A percentile compares a stretch with the other conserved stretches of the same genome.
phyloP scores from a whole-genome alignment of 2,113 vertebrate genomes.

The Phrynosoma platyrhinos region DNA sequence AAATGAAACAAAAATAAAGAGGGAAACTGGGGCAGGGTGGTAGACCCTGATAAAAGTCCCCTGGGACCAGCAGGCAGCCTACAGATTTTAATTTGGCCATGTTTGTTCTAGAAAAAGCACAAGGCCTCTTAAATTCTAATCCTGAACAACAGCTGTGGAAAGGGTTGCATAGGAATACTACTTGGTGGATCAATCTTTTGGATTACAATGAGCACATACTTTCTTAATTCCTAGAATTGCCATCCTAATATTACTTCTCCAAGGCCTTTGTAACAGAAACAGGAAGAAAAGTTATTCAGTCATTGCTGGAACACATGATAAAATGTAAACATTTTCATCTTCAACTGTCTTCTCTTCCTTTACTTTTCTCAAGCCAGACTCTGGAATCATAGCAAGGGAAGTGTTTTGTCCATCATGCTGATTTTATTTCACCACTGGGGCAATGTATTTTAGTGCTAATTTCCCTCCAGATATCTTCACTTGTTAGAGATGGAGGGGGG shows the following conservation, averaged over 20 bases:
- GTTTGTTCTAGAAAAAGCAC: too few species aligned
- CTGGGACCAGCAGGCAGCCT: too few species aligned
- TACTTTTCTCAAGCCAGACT: slow-evolving; percentile 5
- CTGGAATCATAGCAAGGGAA: slow-evolving; percentile 21
- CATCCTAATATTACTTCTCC: not conserved
- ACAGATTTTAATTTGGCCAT: too few species aligned
- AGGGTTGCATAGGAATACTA: not conserved
- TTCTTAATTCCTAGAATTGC: not conserved
- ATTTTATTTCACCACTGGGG: slow-evolving; percentile 31
- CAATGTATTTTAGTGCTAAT: slow-evolving; percentile 39
- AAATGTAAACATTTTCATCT: slow-evolving; percentile 39
- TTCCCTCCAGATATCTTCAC: slow-evolving; percentile 10
- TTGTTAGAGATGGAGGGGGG: slow-evolving; percentile 14
- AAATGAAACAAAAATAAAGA: too few species aligned
- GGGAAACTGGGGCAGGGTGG: too few species aligned
- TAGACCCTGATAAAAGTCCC: too few species aligned
- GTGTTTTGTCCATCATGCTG: slow-evolving; percentile 43
- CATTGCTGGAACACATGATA: slow-evolving; percentile 11
- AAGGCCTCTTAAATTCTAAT: too few species aligned
- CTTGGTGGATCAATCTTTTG: not conserved
- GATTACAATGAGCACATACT: not conserved
- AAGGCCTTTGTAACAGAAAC: slow-evolving; percentile 10
- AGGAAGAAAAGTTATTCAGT: slow-evolving; percentile 29
- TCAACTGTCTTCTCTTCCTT: not conserved
- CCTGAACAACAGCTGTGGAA: not conserved